Percentiles rank a stretch among this genome's conserved stretches.
Conservation (phyloP, 2,113 vertebrate species). For the Gnathonemus echidnorhynchus region DNA sequence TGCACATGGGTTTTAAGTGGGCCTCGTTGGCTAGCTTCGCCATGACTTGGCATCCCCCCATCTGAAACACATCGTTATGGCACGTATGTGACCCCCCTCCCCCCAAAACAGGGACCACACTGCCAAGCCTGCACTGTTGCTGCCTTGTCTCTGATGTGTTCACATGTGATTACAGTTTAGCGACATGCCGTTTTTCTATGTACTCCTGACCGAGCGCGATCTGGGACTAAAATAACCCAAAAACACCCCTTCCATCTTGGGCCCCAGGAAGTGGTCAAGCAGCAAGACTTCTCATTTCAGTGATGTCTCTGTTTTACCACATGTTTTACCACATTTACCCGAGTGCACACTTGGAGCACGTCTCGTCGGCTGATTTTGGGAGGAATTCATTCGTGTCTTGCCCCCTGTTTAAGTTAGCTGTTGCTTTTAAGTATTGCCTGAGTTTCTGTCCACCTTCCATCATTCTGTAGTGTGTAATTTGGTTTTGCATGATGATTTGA, state of each 20-base stretch:
- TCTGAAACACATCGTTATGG: not conserved
- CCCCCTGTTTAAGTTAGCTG: not conserved
- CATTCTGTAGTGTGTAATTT: not conserved
- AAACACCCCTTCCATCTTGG: not conserved
- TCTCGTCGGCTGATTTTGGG: not conserved
- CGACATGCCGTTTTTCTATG: not conserved
- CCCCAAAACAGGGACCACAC: not conserved
- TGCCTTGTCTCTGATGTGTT: not conserved
- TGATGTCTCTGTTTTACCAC: not conserved
- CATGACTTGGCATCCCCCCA: not conserved
- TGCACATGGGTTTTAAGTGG: not conserved
- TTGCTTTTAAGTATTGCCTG: not conserved
- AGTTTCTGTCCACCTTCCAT: not conserved
- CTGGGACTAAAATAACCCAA: not conserved
- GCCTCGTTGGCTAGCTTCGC: not conserved
- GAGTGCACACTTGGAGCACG: not conserved
- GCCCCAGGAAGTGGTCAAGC: not conserved
- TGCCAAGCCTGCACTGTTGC: not conserved
- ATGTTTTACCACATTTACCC: not conserved
- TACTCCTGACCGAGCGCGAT: not conserved
- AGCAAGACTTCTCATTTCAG: not conserved
- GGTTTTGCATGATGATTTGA: not conserved
- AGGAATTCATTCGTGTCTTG: not conserved
- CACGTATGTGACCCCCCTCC: not conserved
- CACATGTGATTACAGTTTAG: not conserved